Percentiles rank a stretch among this genome's conserved stretches.
These are phyloP conservation scores for Cyprinodon tularosa DNA, from an alignment of 2,113 vertebrate species.

Conservation along the genomic window DNA sequence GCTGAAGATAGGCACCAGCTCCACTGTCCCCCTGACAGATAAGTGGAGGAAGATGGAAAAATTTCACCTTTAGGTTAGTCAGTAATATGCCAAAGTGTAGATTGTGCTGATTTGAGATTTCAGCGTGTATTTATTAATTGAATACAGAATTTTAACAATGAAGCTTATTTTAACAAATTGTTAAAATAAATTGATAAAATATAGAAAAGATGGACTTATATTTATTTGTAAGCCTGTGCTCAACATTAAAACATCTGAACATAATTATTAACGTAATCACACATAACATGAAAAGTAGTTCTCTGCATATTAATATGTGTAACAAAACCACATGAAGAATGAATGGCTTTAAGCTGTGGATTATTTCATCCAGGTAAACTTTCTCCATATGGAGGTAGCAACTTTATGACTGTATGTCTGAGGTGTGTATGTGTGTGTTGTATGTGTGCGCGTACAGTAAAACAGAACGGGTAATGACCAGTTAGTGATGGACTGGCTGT, in stretches of 20 bases:
- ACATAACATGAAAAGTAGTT: not conserved
- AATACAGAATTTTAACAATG: no score
- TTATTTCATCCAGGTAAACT: not conserved
- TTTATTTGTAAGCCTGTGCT: not conserved
- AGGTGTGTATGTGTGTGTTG: not conserved
- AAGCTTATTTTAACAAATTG: no score
- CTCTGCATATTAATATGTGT: not conserved
- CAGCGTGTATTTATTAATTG: not conserved
- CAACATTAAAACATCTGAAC: not conserved
- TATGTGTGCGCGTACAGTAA: not conserved
- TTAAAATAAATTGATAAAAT: not conserved
- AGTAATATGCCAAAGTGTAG: not conserved
- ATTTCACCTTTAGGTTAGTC: not conserved
- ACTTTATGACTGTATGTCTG: not conserved
- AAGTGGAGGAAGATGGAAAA: not conserved
- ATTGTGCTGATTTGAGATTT: not conserved
- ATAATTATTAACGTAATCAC: not conserved
- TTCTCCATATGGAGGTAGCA: not conserved
- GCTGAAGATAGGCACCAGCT: no score
- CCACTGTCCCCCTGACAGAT: no score
- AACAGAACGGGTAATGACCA: constrained; percentile 17
- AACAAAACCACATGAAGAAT: not conserved
- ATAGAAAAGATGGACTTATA: no score
- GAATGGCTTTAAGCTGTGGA: not conserved
- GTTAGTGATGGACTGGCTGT: constrained; percentile 55